Conservation (phyloP, 2,113 vertebrate species). For the Pipra filicauda region DNA sequence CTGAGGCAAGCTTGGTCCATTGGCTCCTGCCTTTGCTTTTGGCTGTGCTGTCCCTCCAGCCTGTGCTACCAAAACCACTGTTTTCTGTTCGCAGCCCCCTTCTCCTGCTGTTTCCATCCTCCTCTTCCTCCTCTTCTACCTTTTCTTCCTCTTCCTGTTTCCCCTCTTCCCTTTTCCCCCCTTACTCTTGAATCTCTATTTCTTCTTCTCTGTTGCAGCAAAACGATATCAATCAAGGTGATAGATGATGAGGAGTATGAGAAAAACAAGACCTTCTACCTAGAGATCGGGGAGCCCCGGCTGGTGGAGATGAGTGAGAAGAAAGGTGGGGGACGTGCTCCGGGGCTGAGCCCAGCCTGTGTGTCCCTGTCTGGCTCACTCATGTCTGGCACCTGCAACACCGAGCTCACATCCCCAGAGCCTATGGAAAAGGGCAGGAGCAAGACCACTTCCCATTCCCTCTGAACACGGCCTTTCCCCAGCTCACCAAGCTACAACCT, state of each 20-base stretch:
- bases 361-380: slow-evolving; percentile 76
- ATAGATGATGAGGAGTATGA: slow-evolving; percentile 99
- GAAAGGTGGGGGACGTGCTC: slow-evolving; percentile 90
- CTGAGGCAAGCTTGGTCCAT: background rate
- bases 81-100: background rate
- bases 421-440: slow-evolving; percentile 73
- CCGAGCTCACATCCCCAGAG: slow-evolving; percentile 57
- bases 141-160: slow-evolving; percentile 20
- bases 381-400: slow-evolving; percentile 72
- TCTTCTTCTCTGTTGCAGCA: slow-evolving; percentile 91
- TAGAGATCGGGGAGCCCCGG: slow-evolving; percentile 92
- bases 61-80: background rate
- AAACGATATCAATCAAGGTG: slow-evolving; percentile 94
- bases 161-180: slow-evolving; percentile 38
- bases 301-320: slow-evolving; percentile 98
- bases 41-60: background rate
- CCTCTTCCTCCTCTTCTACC: slow-evolving; percentile 16
- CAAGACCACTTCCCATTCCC: background rate
- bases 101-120: slow-evolving; percentile 39
- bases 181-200: slow-evolving; percentile 68
- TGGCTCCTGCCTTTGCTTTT: background rate
- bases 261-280: slow-evolving; percentile 99
- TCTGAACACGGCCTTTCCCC: background rate
- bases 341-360: slow-evolving; percentile 68
- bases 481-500: background rate